Base-by-base conservation (phyloP, 37 sponge, comb jelly and placozoan species). In the Spongilla lacustris region DNA sequence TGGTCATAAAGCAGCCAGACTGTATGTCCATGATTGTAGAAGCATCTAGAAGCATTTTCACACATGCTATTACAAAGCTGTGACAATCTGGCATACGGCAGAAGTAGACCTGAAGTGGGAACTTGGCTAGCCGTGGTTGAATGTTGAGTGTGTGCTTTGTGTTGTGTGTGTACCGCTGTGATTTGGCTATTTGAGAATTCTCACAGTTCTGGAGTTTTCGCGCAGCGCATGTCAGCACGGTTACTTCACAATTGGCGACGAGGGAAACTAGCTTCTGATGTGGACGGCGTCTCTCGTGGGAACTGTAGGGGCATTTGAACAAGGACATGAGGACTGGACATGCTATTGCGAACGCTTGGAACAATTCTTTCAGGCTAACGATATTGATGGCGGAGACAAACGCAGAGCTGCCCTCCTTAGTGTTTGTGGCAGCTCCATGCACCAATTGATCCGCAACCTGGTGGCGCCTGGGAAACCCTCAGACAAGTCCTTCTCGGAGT, bases 311-410 rank as follows among this genome's bases (percentile, higher is more conserved):
- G 58, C 58, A 58, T 58, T 58, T 14, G 14, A 58, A 58, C 14
- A 58, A 58, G 58, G 31, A 32, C 34, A 36, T 1, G 49, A 76
- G 33, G 49, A 76, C 25, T 76, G 77, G 77, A 26, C 34, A 33
- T 25, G 33, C 37, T 76, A 76, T 36, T 25, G 26, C 26, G 77
- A 76, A 36, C 77, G 49, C 11, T 36, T 35, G 37, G 77, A 80
- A 33, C 11, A 80, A 29, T 80, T 34, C 33, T 80, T 80, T 24
- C 29, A 66, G 27, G 69, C 81, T 22, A 80, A 80, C 22, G 81
- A 22, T 4, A 67, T 80, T 14, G 35, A 0, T 0, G 68, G 67
- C 68, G 68, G 13, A 68, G 69, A 11, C 29, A 80, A 80, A 67
- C 25, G 32, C 19, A 24, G 81, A 49, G 81, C 68, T 8, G 68